These are phyloP conservation scores for Phataginus tricuspis DNA, from an alignment of 2,797 vertebrate genomes.

Conservation along the genomic window DNA sequence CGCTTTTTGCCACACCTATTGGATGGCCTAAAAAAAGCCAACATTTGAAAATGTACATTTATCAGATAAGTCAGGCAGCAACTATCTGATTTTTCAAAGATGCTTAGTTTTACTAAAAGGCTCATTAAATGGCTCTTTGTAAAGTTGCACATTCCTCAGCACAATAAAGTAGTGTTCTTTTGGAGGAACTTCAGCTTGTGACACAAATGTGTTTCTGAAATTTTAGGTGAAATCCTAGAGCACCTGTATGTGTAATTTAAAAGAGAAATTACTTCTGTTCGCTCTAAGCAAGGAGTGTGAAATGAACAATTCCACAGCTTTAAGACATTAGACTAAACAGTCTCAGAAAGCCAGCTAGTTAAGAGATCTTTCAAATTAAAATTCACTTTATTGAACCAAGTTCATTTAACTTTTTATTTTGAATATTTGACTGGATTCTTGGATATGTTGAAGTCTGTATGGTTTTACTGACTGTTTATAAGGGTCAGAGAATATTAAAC, in stretches of 20 bases:
- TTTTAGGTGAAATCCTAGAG: background rate
- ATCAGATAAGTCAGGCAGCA: background rate
- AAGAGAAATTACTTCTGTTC: slow-evolving; percentile 29
- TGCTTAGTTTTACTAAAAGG: background rate
- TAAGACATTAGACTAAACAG: background rate
- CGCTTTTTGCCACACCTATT: background rate
- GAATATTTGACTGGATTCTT: background rate
- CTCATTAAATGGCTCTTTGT: background rate
- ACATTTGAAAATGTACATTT: background rate
- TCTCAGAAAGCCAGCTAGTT: background rate
- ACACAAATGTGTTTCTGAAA: background rate
- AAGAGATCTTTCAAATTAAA: background rate
- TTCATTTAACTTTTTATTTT: background rate
- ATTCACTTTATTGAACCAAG: background rate
- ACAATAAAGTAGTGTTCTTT: background rate
- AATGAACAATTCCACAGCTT: background rate
- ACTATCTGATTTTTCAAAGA: background rate
- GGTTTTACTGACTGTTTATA: background rate
- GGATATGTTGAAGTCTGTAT: background rate
- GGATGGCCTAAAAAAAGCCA: background rate
- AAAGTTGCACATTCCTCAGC: background rate
- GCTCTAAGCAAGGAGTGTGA: background rate
- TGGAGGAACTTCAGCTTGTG: background rate
- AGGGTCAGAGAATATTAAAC: background rate
- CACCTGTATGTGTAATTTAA: background rate